Conservation (phyloP, 1,140 invertebrate genomes). For the Drosophila athabasca region DNA sequence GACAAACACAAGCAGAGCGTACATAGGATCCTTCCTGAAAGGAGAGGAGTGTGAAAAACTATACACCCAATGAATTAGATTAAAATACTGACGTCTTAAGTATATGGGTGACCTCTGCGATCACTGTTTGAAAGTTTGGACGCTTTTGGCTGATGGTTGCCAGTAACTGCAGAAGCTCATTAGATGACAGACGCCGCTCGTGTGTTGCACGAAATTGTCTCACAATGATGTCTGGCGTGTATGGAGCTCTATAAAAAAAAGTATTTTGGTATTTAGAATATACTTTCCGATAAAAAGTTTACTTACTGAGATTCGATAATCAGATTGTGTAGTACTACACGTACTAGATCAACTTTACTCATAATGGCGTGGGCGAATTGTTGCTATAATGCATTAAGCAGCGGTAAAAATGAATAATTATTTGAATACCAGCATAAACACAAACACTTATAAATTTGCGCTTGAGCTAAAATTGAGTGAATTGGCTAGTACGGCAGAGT, state of each 20-base stretch:
- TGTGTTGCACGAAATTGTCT: slow-evolving; percentile 63
- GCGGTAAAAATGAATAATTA: too few species aligned
- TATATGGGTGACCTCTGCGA: slow-evolving; percentile 45
- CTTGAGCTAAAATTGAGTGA: too few species aligned
- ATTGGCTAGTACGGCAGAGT: too few species aligned
- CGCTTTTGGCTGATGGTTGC: slow-evolving; percentile 63
- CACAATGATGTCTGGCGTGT: slow-evolving; percentile 62
- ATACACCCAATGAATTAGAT: neutral
- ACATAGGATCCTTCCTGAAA: slow-evolving; percentile 71
- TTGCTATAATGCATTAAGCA: slow-evolving; percentile 32
- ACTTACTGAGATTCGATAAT: slow-evolving; percentile 66
- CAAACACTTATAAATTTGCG: too few species aligned
- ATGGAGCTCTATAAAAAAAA: slow-evolving; percentile 38
- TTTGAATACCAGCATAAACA: too few species aligned
- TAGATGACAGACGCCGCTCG: slow-evolving; percentile 47
- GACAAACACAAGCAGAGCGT: slow-evolving; percentile 66
- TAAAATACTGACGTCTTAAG: slow-evolving; percentile 49
- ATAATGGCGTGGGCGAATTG: slow-evolving; percentile 25
- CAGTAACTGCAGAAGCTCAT: slow-evolving; percentile 57
- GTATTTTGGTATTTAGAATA: neutral
- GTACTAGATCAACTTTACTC: slow-evolving; percentile 48
- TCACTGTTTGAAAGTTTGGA: slow-evolving; percentile 50
- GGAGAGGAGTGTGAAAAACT: neutral
- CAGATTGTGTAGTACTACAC: slow-evolving; percentile 49
- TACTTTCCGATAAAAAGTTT: neutral